Evolutionary conservation across 2,888 invertebrate genomes (phyloP).

Genomic region (Mythimna lalbum): DNA sequence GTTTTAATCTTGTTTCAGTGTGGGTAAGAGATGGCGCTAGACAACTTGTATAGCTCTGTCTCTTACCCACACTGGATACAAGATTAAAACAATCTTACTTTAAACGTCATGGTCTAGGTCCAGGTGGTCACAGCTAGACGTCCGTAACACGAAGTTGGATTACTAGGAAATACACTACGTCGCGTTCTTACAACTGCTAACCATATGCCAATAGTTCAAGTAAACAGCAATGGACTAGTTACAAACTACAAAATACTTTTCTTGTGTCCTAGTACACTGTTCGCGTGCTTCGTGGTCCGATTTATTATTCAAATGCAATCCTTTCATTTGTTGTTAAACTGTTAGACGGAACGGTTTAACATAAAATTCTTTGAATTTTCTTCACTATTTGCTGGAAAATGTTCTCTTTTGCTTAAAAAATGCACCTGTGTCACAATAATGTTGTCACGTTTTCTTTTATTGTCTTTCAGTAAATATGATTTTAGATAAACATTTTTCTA

Average conservation of each 20-base stretch:
- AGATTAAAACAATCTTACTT: no score
- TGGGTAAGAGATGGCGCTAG: no score
- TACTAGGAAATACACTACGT: slow-evolving; percentile 22
- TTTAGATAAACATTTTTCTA: no score
- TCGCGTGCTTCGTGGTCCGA: slow-evolving; percentile 45
- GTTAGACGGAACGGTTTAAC: slow-evolving; percentile 16
- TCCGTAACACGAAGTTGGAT: slow-evolving; percentile 5
- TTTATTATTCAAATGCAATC: slow-evolving; percentile 61
- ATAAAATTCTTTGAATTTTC: slow-evolving; percentile 40
- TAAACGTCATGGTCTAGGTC: no score
- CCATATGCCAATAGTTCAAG: slow-evolving; percentile 16
- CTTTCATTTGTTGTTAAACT: slow-evolving; percentile 47
- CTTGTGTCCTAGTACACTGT: not conserved
- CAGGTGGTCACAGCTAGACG: slow-evolving; percentile 40
- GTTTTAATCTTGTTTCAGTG: no score
- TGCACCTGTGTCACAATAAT: not conserved
- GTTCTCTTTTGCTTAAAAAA: slow-evolving; percentile 6
- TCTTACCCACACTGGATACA: no score
- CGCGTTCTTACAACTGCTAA: not conserved
- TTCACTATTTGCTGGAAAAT: slow-evolving; percentile 7
- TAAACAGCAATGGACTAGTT: slow-evolving; percentile 24
- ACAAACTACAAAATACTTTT: slow-evolving; percentile 15
- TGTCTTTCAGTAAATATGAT: no score
- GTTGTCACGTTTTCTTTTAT: slow-evolving; percentile 4
- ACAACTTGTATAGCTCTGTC: no score